Evolutionary conservation across 2,888 invertebrate species (phyloP).

Genomic region (Synanthedon myopaeformis): DNA sequence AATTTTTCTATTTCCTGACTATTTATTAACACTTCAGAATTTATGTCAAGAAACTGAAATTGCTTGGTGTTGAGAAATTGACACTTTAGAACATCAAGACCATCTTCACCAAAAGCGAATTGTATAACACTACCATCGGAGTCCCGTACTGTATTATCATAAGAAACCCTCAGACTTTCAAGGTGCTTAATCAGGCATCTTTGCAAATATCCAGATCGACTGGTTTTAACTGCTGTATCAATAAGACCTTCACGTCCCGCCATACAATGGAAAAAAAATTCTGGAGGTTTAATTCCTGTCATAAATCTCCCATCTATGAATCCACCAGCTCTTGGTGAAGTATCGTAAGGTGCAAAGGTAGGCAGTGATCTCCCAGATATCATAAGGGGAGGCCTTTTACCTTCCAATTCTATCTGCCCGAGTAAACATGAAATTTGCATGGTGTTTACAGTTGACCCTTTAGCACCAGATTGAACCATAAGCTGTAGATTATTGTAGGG

Average conservation of each 20-base stretch:
- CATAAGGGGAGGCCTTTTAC: conserved; percentile 95
- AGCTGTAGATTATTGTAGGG: conserved; percentile 97
- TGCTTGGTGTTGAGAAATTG: conserved; percentile 84
- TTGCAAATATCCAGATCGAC: conserved; percentile 97
- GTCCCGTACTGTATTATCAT: conserved; percentile 96
- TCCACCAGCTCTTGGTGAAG: conserved; percentile 92
- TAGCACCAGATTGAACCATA: conserved; percentile 99
- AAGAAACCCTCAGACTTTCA: conserved; percentile 92
- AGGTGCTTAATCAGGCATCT: conserved; percentile 97
- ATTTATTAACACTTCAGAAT: conserved; percentile 75
- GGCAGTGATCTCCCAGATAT: conserved; percentile 93
- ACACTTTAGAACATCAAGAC: conserved; percentile 88
- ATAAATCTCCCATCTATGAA: conserved; percentile 97
- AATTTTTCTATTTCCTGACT: conserved; percentile 68
- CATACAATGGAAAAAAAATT: conserved; percentile 99
- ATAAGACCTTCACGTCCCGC: conserved; percentile 99
- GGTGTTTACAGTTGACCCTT: conserved; percentile 97
- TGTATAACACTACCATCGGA: conserved; percentile 93
- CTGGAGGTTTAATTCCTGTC: conserved; percentile 98
- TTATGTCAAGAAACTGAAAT: conserved; percentile 85
- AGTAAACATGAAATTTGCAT: conserved; percentile 98
- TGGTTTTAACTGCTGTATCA: conserved; percentile 99
- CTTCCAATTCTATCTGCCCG: conserved; percentile 99
- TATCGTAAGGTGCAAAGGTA: conserved; percentile 89
- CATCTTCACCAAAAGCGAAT: conserved; percentile 95